These are phyloP conservation scores for Drosophila nigricruria DNA, from an alignment of 2,888 invertebrate genomes.

Conservation along the genomic window DNA sequence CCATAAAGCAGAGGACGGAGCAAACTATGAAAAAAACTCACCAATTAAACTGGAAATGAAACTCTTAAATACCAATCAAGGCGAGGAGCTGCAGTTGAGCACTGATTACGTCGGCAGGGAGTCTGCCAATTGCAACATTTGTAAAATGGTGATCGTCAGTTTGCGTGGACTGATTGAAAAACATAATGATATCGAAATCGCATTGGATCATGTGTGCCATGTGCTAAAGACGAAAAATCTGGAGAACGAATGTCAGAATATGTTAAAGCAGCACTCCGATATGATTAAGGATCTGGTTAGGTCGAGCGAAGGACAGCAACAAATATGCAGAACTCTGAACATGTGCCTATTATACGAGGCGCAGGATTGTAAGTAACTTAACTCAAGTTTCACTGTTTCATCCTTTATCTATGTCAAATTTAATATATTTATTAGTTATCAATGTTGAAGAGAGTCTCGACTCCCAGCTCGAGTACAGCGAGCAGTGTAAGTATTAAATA, in stretches of 20 bases:
- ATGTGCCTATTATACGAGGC: background rate
- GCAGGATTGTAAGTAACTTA: background rate
- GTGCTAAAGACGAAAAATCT: background rate
- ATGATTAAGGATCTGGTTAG: background rate
- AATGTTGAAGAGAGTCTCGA: background rate
- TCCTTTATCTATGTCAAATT: background rate
- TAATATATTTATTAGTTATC: background rate
- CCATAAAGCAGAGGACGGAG: background rate
- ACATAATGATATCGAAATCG: background rate
- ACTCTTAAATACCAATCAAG: background rate
- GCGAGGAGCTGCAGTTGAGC: background rate
- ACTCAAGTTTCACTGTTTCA: rapidly evolving
- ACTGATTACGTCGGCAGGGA: background rate
- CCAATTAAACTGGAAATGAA: background rate
- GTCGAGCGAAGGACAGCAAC: background rate
- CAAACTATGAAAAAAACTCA: background rate
- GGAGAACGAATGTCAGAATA: background rate
- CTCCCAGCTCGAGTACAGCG: background rate
- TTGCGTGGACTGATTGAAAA: background rate
- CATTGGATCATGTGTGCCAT: background rate
- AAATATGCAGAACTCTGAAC: background rate
- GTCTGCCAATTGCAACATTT: background rate
- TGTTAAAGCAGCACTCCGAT: background rate
- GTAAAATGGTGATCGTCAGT: background rate
- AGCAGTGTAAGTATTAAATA: background rate